These are phyloP conservation scores for Spizella passerina DNA, from an alignment of 2,797 vertebrate genomes.

Conservation along the genomic window DNA sequence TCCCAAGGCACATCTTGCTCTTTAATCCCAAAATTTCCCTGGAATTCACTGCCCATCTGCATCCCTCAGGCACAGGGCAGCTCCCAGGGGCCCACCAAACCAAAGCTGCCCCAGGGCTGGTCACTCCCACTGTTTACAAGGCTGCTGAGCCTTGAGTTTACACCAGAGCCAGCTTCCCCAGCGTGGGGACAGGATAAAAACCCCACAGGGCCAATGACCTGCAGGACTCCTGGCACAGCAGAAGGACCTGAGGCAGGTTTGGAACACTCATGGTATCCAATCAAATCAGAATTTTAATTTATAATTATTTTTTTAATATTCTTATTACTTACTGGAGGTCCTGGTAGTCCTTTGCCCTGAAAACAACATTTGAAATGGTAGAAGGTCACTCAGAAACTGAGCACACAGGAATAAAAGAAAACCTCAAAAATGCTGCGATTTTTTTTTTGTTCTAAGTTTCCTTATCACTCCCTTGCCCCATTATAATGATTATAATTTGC, in stretches of 20 bases:
- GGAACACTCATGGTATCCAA: background rate
- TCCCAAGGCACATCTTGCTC: rapidly evolving
- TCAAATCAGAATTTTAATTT: background rate
- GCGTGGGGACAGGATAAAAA: background rate
- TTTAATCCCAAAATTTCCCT: rapidly evolving
- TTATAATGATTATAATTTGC: background rate
- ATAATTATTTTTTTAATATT: background rate
- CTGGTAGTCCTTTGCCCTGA: conserved; percentile 93
- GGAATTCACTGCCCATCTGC: rapidly evolving
- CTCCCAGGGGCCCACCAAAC: background rate
- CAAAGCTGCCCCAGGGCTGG: background rate
- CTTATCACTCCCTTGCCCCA: background rate
- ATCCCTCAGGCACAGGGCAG: background rate
- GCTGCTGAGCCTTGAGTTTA: background rate
- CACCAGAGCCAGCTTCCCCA: background rate
- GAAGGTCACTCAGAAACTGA: background rate
- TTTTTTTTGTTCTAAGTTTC: background rate
- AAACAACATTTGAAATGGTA: background rate
- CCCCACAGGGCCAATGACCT: background rate
- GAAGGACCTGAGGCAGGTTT: background rate
- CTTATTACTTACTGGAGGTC: conserved; percentile 88
- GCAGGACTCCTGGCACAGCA: background rate
- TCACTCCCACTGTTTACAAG: background rate
- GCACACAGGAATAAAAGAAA: no score
- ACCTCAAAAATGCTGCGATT: background rate